Conservation (phyloP, 2,888 invertebrate genomes). For the Tribolium freemani region DNA sequence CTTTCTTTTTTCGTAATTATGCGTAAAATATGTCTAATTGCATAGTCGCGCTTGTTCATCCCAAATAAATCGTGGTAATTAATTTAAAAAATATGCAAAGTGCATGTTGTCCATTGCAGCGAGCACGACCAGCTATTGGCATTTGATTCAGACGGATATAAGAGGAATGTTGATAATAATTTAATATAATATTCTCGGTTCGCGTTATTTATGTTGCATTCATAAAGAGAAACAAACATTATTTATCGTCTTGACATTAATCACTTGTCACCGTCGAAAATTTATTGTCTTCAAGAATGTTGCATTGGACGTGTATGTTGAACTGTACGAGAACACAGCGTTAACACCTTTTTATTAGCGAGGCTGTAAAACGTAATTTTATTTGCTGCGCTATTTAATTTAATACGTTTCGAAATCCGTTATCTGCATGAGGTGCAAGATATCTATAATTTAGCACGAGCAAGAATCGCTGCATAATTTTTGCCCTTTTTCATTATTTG, state of each 20-base stretch:
- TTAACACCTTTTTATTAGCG: slow-evolving; percentile 42
- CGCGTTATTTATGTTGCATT: slow-evolving; percentile 55
- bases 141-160: slow-evolving; percentile 37
- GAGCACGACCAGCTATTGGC: slow-evolving; percentile 19
- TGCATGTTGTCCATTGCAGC: slow-evolving; percentile 13
- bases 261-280: slow-evolving; percentile 52
- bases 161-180: slow-evolving; percentile 48
- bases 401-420: slow-evolving; percentile 13
- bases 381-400: slow-evolving; percentile 21
- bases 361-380: slow-evolving; percentile 35
- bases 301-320: slow-evolving; percentile 18
- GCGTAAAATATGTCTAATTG: too few species aligned
- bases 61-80: not conserved
- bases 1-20: too few species aligned
- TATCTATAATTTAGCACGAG: not conserved
- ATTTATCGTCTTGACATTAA: slow-evolving; percentile 57
- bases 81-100: slow-evolving; percentile 20
- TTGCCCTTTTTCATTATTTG: not conserved
- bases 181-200: slow-evolving; percentile 54
- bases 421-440: slow-evolving; percentile 5
- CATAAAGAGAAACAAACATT: slow-evolving; percentile 53
- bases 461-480: not conserved
- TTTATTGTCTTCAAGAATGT: slow-evolving; percentile 52
- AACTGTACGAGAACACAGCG: slow-evolving; percentile 25
- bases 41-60: too few species aligned